These are phyloP conservation scores for Ancistrus triradiatus DNA, from an alignment of 2,113 vertebrate genomes.

Conservation along the genomic window DNA sequence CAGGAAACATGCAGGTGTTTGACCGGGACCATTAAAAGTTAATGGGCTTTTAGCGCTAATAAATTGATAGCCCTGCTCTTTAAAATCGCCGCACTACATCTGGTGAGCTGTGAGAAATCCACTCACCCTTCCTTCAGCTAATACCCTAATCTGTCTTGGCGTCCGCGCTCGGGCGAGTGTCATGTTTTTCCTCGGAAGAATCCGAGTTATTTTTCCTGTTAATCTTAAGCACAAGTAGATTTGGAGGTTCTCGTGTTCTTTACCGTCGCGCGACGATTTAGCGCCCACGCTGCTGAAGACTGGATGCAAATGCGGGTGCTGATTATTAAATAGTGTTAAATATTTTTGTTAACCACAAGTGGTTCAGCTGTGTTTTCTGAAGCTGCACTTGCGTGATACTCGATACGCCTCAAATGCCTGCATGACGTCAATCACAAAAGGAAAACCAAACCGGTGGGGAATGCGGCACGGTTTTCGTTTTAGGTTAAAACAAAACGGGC, in stretches of 20 bases:
- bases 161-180: conserved; percentile 43
- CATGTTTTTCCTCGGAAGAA: conserved; percentile 35
- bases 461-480: too few species aligned
- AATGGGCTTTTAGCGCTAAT: conserved; percentile 35
- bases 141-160: conserved; percentile 58
- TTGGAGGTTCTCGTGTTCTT: conserved; percentile 50
- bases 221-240: conserved; percentile 44
- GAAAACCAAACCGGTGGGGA: neutral
- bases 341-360: conserved; percentile 57
- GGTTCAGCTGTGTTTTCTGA: conserved; percentile 56
- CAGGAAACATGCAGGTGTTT: too few species aligned
- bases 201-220: conserved; percentile 48
- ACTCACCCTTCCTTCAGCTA: conserved; percentile 47
- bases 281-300: conserved; percentile 45
- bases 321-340: conserved; percentile 54
- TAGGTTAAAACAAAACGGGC: too few species aligned
- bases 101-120: conserved; percentile 55
- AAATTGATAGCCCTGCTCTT: conserved; percentile 44
- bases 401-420: conserved; percentile 20
- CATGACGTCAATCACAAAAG: conserved; percentile 6
- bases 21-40: too few species aligned
- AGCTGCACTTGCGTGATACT: conserved; percentile 17
- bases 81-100: conserved; percentile 55
- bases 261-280: conserved; percentile 49
- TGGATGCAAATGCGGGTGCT: conserved; percentile 53